These are phyloP conservation scores for Lemur catta DNA, from an alignment of 2,797 vertebrate genomes.

Conservation along the genomic window DNA sequence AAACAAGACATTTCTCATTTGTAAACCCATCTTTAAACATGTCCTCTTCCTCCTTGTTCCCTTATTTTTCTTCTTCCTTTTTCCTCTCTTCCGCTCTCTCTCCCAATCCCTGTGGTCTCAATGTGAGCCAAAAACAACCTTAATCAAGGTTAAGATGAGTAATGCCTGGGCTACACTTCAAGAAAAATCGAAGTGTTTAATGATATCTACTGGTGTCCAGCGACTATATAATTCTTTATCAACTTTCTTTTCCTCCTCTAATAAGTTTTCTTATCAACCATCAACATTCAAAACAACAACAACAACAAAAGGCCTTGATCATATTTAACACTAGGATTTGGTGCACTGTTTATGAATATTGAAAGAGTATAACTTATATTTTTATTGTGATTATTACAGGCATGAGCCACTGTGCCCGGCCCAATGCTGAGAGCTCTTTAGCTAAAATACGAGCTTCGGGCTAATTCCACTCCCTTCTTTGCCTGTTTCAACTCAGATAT, in stretches of 20 bases:
- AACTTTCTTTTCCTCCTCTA: neutral
- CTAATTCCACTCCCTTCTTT: neutral
- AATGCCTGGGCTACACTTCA: constrained; percentile 51
- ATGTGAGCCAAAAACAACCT: constrained; percentile 23
- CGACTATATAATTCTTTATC: constrained; percentile 40
- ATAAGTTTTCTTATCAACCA: constrained; percentile 20
- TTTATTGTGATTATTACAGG: neutral
- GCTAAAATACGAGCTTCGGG: neutral
- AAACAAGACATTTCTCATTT: neutral
- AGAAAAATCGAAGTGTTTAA: constrained; percentile 41
- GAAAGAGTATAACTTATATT: neutral
- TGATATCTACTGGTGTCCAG: constrained; percentile 28
- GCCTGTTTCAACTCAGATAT: neutral
- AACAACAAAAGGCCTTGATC: neutral
- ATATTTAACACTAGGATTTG: neutral
- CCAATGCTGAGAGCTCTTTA: neutral
- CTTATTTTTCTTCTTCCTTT: neutral
- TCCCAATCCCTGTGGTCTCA: constrained; percentile 24
- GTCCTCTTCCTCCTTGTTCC: neutral
- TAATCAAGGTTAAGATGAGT: constrained; percentile 59
- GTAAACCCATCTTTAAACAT: neutral
- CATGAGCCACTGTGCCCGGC: no score
- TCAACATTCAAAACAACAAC: neutral
- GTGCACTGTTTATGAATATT: neutral
- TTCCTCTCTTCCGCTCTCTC: neutral